Evolutionary conservation across 2,888 invertebrate genomes (phyloP).

Genomic region (Apoderus coryli): DNA sequence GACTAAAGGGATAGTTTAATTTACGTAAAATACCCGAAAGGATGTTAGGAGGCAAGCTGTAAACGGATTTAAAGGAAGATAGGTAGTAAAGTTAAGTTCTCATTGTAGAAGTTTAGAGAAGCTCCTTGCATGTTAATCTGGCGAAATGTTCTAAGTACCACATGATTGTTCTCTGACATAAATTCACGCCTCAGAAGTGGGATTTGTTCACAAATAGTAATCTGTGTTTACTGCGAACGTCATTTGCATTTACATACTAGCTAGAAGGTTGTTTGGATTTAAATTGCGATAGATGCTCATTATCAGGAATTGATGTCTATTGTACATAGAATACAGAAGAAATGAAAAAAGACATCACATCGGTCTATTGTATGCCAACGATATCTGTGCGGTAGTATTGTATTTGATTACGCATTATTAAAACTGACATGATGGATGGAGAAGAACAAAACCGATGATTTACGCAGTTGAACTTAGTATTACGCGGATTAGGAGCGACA

Average conservation of each 20-base stretch:
- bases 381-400: too few relatives aligned
- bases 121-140: conserved; percentile 29
- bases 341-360: too few relatives aligned
- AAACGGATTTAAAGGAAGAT: conserved; percentile 27
- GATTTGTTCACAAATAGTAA: conserved; percentile 29
- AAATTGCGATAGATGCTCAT: too few relatives aligned
- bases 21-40: conserved; percentile 13
- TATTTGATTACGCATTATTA: too few relatives aligned
- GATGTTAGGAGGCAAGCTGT: conserved; percentile 14
- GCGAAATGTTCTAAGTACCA: conserved; percentile 30
- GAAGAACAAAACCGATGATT: too few relatives aligned
- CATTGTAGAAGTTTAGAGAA: conserved; percentile 27
- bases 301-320: too few relatives aligned
- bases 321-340: too few relatives aligned
- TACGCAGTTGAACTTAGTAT: too few relatives aligned
- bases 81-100: conserved; percentile 31
- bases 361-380: too few relatives aligned
- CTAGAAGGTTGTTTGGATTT: too few relatives aligned
- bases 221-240: conserved; percentile 27
- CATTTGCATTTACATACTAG: conserved; percentile 27
- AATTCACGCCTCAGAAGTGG: conserved; percentile 32
- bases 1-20: conserved; percentile 14
- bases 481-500: too few relatives aligned
- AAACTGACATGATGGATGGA: too few relatives aligned
- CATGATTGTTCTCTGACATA: conserved; percentile 34